Percentiles rank a stretch among this genome's conserved stretches.
These are phyloP conservation scores for Lithobates sylvaticus DNA, from an alignment of 2,797 vertebrate genomes.

Conservation along the genomic window DNA sequence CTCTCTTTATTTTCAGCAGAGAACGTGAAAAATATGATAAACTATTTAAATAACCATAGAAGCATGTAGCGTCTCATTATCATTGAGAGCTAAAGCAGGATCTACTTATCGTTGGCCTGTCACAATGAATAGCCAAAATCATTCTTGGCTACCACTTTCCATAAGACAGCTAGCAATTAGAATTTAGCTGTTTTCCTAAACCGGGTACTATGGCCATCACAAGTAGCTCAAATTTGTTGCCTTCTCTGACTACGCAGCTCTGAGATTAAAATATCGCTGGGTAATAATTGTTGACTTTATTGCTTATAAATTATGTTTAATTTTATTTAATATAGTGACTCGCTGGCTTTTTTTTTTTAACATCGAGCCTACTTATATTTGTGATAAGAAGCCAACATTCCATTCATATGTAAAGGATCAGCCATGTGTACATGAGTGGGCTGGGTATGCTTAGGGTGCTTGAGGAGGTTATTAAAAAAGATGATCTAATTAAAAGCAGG, in stretches of 20 bases:
- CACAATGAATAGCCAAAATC: constrained; percentile 17
- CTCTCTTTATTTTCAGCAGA: not conserved
- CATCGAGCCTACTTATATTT: not conserved
- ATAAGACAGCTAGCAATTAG: not conserved
- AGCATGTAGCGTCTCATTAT: constrained; percentile 22
- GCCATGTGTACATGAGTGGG: not conserved
- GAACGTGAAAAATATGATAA: not conserved
- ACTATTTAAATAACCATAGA: constrained; percentile 17
- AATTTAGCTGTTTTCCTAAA: constrained; percentile 12
- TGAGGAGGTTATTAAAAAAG: not conserved
- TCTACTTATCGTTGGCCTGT: constrained; percentile 6
- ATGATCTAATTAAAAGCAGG: not conserved
- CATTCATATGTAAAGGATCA: constrained; percentile 34
- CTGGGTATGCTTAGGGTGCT: not conserved
- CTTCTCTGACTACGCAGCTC: not conserved
- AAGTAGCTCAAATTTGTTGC: not conserved
- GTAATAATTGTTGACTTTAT: not conserved
- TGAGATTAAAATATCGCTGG: not conserved
- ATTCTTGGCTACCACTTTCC: constrained; percentile 4
- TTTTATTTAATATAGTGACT: not conserved
- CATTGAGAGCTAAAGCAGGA: not conserved
- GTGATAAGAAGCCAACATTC: not conserved
- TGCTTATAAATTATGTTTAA: not conserved
- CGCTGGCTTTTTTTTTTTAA: not conserved
- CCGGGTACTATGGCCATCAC: not conserved